A percentile compares a stretch with the other conserved stretches of the same genome.
Conservation (phyloP, 2,888 invertebrate genomes). For the Cryptophagus acutangulus region DNA sequence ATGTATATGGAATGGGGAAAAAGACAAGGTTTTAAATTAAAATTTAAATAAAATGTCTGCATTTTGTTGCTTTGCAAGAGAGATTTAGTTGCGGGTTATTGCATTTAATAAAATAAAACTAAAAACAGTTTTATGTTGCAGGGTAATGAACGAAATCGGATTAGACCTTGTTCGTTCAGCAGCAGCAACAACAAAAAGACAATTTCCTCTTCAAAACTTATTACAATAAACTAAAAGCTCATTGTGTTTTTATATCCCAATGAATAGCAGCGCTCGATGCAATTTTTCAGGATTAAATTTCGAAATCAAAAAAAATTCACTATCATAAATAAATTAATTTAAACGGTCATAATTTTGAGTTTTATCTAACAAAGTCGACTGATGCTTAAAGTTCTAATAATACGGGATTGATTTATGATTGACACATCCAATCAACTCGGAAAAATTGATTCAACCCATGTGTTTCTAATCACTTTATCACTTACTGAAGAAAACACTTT, state of each 20-base stretch:
- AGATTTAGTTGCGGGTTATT: slow-evolving; percentile 28
- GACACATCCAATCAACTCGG: no score
- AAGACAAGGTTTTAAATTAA: slow-evolving; percentile 45
- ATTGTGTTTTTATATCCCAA: slow-evolving; percentile 13
- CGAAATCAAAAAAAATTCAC: slow-evolving; percentile 1
- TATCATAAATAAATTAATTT: no score
- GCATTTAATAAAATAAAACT: slow-evolving; percentile 28
- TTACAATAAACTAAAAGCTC: slow-evolving; percentile 12
- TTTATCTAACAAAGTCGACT: no score
- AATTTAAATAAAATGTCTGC: slow-evolving; percentile 47
- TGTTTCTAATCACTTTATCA: no score
- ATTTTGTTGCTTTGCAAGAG: slow-evolving; percentile 38
- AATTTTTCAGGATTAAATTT: slow-evolving; percentile 23
- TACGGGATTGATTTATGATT: no score
- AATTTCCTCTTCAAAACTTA: slow-evolving; percentile 11
- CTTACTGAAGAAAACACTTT: no score
- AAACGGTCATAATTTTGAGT: no score
- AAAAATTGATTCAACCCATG: no score
- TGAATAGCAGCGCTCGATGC: slow-evolving; percentile 2
- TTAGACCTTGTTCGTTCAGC: slow-evolving; percentile 20
- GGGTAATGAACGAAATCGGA: slow-evolving; percentile 29
- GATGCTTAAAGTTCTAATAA: no score
- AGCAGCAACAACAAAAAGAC: no score
- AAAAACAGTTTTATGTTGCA: slow-evolving; percentile 19
- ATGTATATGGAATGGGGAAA: slow-evolving; percentile 38